Percentiles rank a stretch among this genome's conserved stretches.
phyloP scores from a whole-genome alignment of 2,888 invertebrate species.

The Drosophila peninsularis region DNA sequence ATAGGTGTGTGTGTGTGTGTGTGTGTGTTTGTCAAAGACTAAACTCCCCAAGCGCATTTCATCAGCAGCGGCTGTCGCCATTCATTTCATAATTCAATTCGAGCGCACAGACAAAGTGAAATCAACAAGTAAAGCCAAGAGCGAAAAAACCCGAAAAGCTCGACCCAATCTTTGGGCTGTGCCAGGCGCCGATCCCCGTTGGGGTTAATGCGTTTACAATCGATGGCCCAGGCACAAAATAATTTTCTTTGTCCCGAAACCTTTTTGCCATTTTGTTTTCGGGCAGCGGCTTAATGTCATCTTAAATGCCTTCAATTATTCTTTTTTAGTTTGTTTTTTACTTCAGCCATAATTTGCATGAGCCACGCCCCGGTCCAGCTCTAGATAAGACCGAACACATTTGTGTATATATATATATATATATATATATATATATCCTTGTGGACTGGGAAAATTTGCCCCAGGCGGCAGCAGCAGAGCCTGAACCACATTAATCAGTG shows the following conservation, averaged over 20 bases:
- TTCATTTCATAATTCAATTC: conserved; percentile 71
- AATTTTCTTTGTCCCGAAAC: conserved; percentile 35
- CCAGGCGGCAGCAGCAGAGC: no score
- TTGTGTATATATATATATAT: conserved; percentile 21
- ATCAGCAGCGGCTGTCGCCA: conserved; percentile 27
- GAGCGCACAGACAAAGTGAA: conserved; percentile 49
- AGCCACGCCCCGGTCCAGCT: conserved; percentile 30
- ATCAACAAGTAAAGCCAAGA: conserved; percentile 69
- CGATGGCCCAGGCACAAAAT: conserved; percentile 7
- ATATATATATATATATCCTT: not conserved
- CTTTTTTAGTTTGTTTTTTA: conserved; percentile 16
- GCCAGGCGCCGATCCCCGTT: conserved; percentile 6
- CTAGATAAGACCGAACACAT: conserved; percentile 48
- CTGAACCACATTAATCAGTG: conserved; percentile 50
- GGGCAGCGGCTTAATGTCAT: conserved; percentile 69
- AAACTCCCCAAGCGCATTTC: conserved; percentile 44
- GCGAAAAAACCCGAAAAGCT: not conserved
- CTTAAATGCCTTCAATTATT: conserved; percentile 72
- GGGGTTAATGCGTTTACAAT: conserved; percentile 46
- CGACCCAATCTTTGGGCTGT: not conserved
- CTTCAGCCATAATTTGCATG: conserved; percentile 52
- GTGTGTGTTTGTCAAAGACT: conserved; percentile 1
- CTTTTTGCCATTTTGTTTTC: conserved; percentile 43
- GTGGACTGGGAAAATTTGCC: no score
- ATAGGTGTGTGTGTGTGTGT: not conserved